These are phyloP conservation scores for Pedicia rivosa DNA, from an alignment of 2,888 invertebrate species.

Conservation along the genomic window DNA sequence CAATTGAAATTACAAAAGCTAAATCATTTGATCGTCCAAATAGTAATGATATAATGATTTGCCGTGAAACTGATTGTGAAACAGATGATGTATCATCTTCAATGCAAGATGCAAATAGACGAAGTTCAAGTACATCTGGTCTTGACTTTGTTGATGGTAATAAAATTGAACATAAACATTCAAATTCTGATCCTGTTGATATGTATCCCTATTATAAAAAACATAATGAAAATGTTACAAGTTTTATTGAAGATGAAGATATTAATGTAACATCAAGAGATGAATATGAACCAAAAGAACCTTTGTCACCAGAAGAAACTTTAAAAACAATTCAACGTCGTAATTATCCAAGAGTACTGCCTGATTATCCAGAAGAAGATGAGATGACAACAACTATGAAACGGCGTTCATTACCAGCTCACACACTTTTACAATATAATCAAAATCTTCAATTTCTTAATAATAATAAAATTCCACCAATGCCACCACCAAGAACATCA, in stretches of 20 bases:
- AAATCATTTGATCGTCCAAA: conserved; percentile 17
- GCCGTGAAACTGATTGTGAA: conserved; percentile 27
- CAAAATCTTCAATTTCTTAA: conserved; percentile 19
- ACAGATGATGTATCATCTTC: conserved; percentile 10
- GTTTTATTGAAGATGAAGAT: conserved; percentile 30
- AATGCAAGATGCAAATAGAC: background rate
- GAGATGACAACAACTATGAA: conserved; percentile 25
- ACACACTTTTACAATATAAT: conserved; percentile 24
- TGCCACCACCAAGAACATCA: conserved; percentile 60
- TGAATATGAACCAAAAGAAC: conserved; percentile 18
- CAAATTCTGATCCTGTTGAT: conserved; percentile 50
- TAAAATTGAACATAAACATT: conserved; percentile 44
- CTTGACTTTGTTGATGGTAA: background rate
- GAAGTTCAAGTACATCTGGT: conserved; percentile 2
- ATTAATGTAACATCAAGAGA: conserved; percentile 64
- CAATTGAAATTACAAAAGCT: conserved; percentile 51
- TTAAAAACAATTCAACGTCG: conserved; percentile 54
- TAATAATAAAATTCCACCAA: conserved; percentile 37
- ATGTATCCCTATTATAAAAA: conserved; percentile 27
- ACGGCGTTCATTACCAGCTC: conserved; percentile 47
- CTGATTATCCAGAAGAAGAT: conserved; percentile 43
- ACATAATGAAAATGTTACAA: conserved; percentile 31
- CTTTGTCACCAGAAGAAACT: conserved; percentile 51
- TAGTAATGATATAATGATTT: conserved; percentile 23
- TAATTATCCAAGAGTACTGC: conserved; percentile 73